Base-by-base conservation (phyloP, 2,113 vertebrate species). In the Bufo bufo region DNA sequence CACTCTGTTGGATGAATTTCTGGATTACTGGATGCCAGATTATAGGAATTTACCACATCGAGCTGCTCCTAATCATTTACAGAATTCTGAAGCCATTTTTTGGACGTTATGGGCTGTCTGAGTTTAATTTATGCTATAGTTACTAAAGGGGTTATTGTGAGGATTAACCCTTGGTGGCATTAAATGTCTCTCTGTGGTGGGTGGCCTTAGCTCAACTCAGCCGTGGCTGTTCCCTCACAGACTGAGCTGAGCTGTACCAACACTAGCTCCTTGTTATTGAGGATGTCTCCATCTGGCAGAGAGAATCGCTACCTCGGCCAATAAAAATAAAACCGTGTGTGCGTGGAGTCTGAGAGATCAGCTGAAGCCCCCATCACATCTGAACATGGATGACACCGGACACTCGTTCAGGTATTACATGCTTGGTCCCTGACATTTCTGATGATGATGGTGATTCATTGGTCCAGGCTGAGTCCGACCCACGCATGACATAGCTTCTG, bases 121-220 rank as follows among this genome's bases (percentile, higher is more conserved):
- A 45, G 13, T n/a, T 14, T 23, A 71, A 1, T 14, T 43, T 45
- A 7, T 45, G 4, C 2, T 19, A 2, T 2, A 47, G 12, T 43
- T 47, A 47, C 0, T 50, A 17, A 50, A 50, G 16, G 47, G 47
- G 77, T 78, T 78, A 78, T 56, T 33, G 1, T n/a, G 9, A 23
- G 77, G 11, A 56, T 78, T 12, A 75, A 20, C 52, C 78, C 78
- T 4, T 58, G 16, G n/a, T 33, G 49, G 33, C 52, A 59, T 33
- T 71, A 19, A 59, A 59, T 7, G n/a, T 61, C 19, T 59, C 54
- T 59, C 2, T 50, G 59, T n/a, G 56, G 9, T 79, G 59, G 49
- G 75, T 79, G 85, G 74, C 85, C 75, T 86, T 43, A 50, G 19
- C 66, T 86, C 20, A 77, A 49, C 85, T 65, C 20, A 14, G 8